A percentile compares a stretch with the other conserved stretches of the same genome.
phyloP scores from a whole-genome alignment of 2,113 vertebrate genomes.

The Nipponia nippon region DNA sequence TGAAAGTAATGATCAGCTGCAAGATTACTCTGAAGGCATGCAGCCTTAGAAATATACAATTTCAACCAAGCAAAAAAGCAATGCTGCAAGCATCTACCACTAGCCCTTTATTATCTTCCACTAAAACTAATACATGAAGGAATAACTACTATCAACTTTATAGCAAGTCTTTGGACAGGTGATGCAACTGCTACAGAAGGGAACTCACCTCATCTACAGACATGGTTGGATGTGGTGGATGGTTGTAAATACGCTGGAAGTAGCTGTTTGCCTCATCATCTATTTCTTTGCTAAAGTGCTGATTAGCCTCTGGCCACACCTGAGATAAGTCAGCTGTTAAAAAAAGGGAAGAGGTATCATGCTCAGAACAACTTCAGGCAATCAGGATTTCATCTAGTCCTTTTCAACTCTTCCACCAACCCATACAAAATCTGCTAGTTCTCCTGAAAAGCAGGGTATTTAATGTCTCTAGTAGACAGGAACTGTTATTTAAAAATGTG shows the following conservation, averaged over 20 bases:
- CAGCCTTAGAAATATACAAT: not conserved
- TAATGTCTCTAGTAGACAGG: not conserved
- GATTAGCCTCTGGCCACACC: conserved; percentile 99
- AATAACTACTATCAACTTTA: not conserved
- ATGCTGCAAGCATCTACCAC: not conserved
- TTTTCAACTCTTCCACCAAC: not conserved
- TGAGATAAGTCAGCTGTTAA: conserved; percentile 96
- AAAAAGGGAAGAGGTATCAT: not conserved
- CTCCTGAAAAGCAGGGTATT: not conserved
- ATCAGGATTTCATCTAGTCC: not conserved
- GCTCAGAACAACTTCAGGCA: not conserved
- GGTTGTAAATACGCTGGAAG: conserved; percentile 99
- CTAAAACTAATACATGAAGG: not conserved
- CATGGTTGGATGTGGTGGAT: conserved; percentile 99
- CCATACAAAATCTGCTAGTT: not conserved
- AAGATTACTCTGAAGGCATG: not conserved
- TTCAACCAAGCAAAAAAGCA: not conserved
- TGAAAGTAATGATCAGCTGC: not conserved
- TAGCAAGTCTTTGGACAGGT: not conserved
- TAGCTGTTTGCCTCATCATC: conserved; percentile 99
- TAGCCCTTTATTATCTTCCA: not conserved
- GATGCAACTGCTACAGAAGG: not conserved
- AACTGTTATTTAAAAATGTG: not conserved
- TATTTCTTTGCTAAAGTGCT: conserved; percentile 99
- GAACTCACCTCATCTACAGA: conserved; percentile 95